phyloP scores from a whole-genome alignment of 2,888 invertebrate species.

The Lasiommata megera region DNA sequence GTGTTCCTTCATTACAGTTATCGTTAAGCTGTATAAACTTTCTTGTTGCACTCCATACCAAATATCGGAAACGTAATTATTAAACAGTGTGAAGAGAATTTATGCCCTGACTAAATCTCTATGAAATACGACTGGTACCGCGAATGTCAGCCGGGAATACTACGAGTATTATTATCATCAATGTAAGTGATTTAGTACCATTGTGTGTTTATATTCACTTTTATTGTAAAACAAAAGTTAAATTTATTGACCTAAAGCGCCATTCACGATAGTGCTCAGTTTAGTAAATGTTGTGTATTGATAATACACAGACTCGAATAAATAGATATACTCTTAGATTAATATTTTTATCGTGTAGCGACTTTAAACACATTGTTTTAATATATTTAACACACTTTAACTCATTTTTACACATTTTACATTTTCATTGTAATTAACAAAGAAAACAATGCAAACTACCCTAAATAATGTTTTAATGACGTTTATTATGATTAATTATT shows the following conservation, averaged over 20 bases:
- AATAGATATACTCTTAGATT: too few relatives aligned
- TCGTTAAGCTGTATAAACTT: neutral
- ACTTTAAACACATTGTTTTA: too few relatives aligned
- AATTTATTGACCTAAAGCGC: slow-evolving; percentile 5
- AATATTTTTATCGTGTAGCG: too few relatives aligned
- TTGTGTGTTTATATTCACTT: slow-evolving; percentile 26
- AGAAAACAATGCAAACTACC: too few relatives aligned
- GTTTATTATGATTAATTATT: too few relatives aligned
- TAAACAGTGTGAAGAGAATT: slow-evolving; percentile 40
- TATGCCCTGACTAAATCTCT: slow-evolving; percentile 53
- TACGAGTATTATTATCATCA: slow-evolving; percentile 40
- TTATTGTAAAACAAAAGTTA: slow-evolving; percentile 19
- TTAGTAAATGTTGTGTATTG: neutral
- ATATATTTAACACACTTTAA: too few relatives aligned
- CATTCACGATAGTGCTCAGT: neutral
- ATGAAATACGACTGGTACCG: slow-evolving; percentile 50
- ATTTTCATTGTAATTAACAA: too few relatives aligned
- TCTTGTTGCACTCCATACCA: neutral
- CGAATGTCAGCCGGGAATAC: slow-evolving; percentile 40
- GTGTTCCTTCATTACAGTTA: too few relatives aligned
- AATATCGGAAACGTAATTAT: slow-evolving; percentile 38
- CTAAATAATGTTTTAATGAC: too few relatives aligned
- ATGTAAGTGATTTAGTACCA: slow-evolving; percentile 30
- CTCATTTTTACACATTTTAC: too few relatives aligned
- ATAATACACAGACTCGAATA: neutral